phyloP scores from a whole-genome alignment of 2,888 invertebrate genomes.

The Eilema depressum region DNA sequence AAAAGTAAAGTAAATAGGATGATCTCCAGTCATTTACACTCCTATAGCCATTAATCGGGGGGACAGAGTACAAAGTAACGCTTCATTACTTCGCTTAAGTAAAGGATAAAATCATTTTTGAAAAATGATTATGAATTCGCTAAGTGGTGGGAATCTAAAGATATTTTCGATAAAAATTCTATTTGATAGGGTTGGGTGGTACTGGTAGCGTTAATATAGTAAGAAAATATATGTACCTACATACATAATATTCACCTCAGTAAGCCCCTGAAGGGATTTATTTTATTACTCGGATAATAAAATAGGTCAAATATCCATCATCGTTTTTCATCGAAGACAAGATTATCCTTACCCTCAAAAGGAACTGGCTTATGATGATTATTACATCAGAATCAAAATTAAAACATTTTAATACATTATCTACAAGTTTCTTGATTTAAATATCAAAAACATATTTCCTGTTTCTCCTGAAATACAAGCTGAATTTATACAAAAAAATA shows the following conservation, averaged over 20 bases:
- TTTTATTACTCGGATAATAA: too few species aligned
- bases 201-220: neutral
- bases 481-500: neutral
- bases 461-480: neutral
- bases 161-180: constrained; percentile 31
- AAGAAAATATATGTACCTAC: too few species aligned
- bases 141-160: constrained; percentile 31
- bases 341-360: neutral
- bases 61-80: constrained; percentile 37
- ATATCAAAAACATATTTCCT: neutral
- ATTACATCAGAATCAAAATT: too few species aligned
- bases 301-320: too few species aligned
- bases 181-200: neutral
- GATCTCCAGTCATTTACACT: constrained; percentile 16
- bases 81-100: constrained; percentile 40
- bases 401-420: too few species aligned
- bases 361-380: too few species aligned
- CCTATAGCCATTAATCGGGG: neutral
- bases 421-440: neutral
- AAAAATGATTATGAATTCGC: constrained; percentile 38
- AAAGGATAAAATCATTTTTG: constrained; percentile 42
- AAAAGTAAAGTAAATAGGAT: constrained; percentile 3
- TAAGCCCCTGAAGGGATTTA: too few species aligned
- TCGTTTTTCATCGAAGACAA: too few species aligned
- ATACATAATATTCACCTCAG: too few species aligned